Evolutionary conservation across 1,140 invertebrate genomes (phyloP).

Genomic region (Drosophila santomea): DNA sequence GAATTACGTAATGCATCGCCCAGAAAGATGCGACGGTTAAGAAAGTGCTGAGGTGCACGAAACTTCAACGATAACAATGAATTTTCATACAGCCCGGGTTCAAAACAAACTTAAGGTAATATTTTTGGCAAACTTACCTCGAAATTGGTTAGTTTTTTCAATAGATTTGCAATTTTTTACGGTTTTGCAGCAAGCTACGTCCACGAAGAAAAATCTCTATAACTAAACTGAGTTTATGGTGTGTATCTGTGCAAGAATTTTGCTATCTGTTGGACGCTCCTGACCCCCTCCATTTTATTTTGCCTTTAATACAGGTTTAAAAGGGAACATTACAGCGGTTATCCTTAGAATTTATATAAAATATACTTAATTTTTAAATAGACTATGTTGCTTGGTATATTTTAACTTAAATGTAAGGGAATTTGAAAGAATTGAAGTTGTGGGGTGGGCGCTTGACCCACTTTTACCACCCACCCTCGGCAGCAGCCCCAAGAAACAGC

Average conservation of each 20-base stretch:
- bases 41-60: background rate
- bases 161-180: slow-evolving; percentile 85
- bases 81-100: slow-evolving; percentile 27
- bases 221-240: slow-evolving; percentile 70
- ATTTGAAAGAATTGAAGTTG: slow-evolving; percentile 25
- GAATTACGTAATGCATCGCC: slow-evolving; percentile 52
- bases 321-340: background rate
- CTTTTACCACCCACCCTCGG: slow-evolving; percentile 56
- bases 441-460: slow-evolving; percentile 63
- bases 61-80: slow-evolving; percentile 12
- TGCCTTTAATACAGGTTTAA: background rate
- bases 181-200: slow-evolving; percentile 63
- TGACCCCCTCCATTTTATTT: background rate
- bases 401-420: slow-evolving; percentile 3
- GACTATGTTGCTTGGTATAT: background rate
- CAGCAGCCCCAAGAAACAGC: slow-evolving; percentile 49
- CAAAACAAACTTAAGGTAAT: background rate
- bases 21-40: slow-evolving; percentile 14
- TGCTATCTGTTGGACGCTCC: slow-evolving; percentile 35
- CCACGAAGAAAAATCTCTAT: slow-evolving; percentile 81
- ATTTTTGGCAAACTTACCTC: slow-evolving; percentile 63
- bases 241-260: slow-evolving; percentile 64
- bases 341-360: fast-evolving
- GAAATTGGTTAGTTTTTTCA: slow-evolving; percentile 84
- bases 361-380: too few relatives aligned